Conservation (phyloP, 1,140 invertebrate species). For the Neodiprion virginianus region DNA sequence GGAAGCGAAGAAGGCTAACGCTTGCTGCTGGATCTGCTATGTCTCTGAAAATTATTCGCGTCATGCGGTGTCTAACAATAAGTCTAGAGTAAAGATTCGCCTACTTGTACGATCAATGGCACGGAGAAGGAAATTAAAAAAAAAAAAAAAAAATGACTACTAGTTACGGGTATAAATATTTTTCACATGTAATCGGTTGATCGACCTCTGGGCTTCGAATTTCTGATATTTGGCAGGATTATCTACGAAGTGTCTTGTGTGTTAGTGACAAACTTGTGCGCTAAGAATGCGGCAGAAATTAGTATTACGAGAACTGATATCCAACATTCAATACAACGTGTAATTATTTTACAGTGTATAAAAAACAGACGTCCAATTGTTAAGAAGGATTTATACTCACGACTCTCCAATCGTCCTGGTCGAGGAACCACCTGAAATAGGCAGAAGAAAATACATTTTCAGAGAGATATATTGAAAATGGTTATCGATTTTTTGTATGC, state of each 20-base stretch:
- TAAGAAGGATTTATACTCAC: conserved; percentile 48
- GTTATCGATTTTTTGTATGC: conserved; percentile 26
- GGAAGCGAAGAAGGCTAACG: conserved; percentile 57
- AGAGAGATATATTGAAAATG: conserved; percentile 14
- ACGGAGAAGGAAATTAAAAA: background rate
- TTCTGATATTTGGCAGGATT: background rate
- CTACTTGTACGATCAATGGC: conserved; percentile 22
- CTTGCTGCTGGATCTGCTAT: conserved; percentile 54
- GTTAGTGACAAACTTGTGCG: background rate
- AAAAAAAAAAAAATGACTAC: conserved; percentile 1
- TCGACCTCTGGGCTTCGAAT: background rate
- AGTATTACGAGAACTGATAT: background rate
- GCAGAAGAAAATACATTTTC: conserved; percentile 29
- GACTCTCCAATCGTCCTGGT: conserved; percentile 55
- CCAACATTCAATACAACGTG: too few species aligned
- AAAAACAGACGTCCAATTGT: too few species aligned
- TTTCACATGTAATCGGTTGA: background rate
- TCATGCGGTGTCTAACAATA: conserved; percentile 43
- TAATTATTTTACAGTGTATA: too few species aligned
- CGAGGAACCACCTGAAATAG: conserved; percentile 48
- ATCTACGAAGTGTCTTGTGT: background rate
- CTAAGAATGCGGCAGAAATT: background rate
- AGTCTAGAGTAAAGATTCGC: conserved; percentile 16
- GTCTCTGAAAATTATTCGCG: conserved; percentile 52
- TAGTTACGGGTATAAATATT: conserved; percentile 26